Evolutionary conservation across 2,888 invertebrate species (phyloP).

Genomic region (Lymantria monacha): DNA sequence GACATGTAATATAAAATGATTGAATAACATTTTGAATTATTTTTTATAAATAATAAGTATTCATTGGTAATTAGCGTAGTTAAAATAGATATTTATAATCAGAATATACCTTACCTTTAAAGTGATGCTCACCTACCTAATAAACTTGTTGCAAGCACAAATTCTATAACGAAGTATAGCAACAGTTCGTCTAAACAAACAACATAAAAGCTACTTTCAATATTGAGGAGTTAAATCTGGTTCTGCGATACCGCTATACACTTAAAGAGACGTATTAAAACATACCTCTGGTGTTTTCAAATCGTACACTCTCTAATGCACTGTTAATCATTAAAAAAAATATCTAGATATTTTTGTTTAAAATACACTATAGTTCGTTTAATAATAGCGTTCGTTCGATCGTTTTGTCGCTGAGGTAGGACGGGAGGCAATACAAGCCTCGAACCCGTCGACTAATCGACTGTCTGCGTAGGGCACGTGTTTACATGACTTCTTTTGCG

Average conservation of each 20-base stretch:
- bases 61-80: too few relatives aligned
- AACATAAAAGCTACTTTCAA: constrained; percentile 51
- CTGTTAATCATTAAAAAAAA: constrained; percentile 31
- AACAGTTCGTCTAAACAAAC: constrained; percentile 30
- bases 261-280: constrained; percentile 38
- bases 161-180: too few relatives aligned
- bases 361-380: constrained; percentile 53
- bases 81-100: too few relatives aligned
- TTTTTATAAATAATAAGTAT: too few relatives aligned
- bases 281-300: constrained; percentile 37
- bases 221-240: constrained; percentile 59
- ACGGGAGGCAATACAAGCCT: constrained; percentile 53
- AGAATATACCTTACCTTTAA: too few relatives aligned
- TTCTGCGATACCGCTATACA: constrained; percentile 68
- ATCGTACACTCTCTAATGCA: constrained; percentile 34
- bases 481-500: constrained; percentile 37
- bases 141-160: too few relatives aligned
- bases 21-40: too few relatives aligned
- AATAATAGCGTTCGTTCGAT: constrained; percentile 71
- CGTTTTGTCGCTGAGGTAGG: constrained; percentile 70
- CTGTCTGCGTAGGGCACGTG: constrained; percentile 47
- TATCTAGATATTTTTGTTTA: constrained; percentile 29
- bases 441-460: constrained; percentile 60
- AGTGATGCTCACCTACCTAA: too few relatives aligned
- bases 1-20: too few relatives aligned